phyloP scores from a whole-genome alignment of 2,797 vertebrate species.

The Pseudopleuronectes americanus region DNA sequence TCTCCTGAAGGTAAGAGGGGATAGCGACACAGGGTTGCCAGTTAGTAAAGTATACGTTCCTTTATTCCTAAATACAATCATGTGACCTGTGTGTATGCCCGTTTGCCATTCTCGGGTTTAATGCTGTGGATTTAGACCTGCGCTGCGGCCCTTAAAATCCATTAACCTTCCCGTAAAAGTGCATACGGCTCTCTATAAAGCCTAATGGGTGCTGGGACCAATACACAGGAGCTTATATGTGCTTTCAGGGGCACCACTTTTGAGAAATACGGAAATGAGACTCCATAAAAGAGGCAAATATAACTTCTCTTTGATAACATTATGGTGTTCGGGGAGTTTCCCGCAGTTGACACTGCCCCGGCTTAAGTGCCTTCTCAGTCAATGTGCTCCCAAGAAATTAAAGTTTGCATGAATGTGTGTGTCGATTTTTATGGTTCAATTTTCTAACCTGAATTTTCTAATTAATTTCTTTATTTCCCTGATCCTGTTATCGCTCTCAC shows the following conservation, averaged over 20 bases:
- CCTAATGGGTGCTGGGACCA: constrained; percentile 74
- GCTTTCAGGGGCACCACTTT: constrained; percentile 59
- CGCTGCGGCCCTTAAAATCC: constrained; percentile 79
- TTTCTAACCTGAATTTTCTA: constrained; percentile 31
- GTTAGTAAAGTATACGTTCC: constrained; percentile 18
- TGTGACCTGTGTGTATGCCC: constrained; percentile 57
- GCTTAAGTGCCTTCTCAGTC: constrained; percentile 54
- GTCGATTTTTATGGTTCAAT: constrained; percentile 46
- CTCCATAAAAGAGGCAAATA: constrained; percentile 76
- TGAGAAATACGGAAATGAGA: constrained; percentile 74
- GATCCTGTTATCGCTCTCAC: constrained; percentile 16
- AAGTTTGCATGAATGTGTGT: constrained; percentile 45
- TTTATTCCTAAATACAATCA: constrained; percentile 40
- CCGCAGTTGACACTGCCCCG: constrained; percentile 16
- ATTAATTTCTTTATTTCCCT: constrained; percentile 2
- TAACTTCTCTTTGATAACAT: constrained; percentile 61
- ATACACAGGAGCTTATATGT: constrained; percentile 66
- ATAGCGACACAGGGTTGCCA: constrained; percentile 5
- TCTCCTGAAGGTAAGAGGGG: constrained; percentile 10
- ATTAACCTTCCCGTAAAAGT: constrained; percentile 85
- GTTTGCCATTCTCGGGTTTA: constrained; percentile 69
- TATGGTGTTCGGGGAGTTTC: constrained; percentile 29
- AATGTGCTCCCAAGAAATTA: constrained; percentile 50
- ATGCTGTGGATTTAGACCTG: constrained; percentile 76
- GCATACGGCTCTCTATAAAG: constrained; percentile 84